Percentiles rank a stretch among this genome's conserved stretches.
These are phyloP conservation scores for Eilema sororculum DNA, from an alignment of 2,888 invertebrate species.

Conservation along the genomic window DNA sequence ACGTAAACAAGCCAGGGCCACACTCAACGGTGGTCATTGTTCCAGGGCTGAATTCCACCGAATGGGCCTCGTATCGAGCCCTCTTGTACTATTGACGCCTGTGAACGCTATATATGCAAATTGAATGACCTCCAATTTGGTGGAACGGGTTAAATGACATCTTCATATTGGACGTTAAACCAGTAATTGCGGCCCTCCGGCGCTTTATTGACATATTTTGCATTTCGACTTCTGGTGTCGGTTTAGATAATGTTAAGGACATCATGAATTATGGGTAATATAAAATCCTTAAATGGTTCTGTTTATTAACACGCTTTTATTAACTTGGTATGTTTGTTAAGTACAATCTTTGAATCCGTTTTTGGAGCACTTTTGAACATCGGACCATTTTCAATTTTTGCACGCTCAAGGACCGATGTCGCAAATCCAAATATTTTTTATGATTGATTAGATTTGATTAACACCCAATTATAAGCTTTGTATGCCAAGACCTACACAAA, in stretches of 20 bases:
- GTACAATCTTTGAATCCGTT: too few species aligned
- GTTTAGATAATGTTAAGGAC: constrained; percentile 22
- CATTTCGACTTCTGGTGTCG: constrained; percentile 41
- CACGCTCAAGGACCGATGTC: too few species aligned
- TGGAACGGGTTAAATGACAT: constrained; percentile 65
- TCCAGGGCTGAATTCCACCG: constrained; percentile 33
- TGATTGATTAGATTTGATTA: too few species aligned
- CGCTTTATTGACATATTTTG: constrained; percentile 57
- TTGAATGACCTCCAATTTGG: constrained; percentile 79
- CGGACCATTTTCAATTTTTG: too few species aligned
- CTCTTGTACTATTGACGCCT: constrained; percentile 70
- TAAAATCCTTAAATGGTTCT: not conserved
- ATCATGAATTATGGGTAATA: not conserved
- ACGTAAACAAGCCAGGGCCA: constrained; percentile 39
- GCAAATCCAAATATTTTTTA: too few species aligned
- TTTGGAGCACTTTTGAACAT: too few species aligned
- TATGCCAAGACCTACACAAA: too few species aligned
- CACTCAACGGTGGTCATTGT: constrained; percentile 33
- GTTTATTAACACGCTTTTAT: too few species aligned
- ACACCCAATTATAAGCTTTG: too few species aligned
- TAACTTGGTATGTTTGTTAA: too few species aligned
- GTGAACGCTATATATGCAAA: constrained; percentile 79
- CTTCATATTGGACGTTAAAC: constrained; percentile 66
- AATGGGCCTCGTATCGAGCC: constrained; percentile 54
- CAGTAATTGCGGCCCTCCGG: constrained; percentile 60